phyloP scores from a whole-genome alignment of 2,113 vertebrate genomes.

The Callipepla squamata region DNA sequence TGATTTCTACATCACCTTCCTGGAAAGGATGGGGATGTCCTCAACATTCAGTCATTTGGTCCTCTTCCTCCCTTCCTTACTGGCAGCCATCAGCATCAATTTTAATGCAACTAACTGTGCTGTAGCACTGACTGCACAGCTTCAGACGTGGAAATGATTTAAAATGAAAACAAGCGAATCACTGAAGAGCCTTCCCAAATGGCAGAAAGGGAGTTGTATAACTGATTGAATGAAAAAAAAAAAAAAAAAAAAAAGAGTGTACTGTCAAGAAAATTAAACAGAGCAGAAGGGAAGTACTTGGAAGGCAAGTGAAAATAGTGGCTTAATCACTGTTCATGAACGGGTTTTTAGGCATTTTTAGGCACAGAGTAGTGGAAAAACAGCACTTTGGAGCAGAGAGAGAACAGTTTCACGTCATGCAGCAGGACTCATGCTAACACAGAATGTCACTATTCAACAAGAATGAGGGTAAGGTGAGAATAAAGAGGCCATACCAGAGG shows the following conservation, averaged over 20 bases:
- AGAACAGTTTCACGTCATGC: rapidly evolving
- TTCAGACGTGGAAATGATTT: rapidly evolving
- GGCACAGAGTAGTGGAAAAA: background rate
- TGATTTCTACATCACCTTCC: background rate
- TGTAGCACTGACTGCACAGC: background rate
- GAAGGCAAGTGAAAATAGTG: background rate
- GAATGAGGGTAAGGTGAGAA: background rate
- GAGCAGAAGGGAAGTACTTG: background rate
- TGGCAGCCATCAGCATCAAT: background rate
- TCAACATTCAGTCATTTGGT: background rate
- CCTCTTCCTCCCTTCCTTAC: background rate
- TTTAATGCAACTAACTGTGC: background rate
- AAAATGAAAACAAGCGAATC: background rate
- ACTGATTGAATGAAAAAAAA: background rate
- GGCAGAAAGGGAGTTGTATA: background rate
- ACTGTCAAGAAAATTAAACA: background rate
- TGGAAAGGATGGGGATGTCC: rapidly evolving
- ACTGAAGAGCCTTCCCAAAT: background rate
- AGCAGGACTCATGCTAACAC: background rate
- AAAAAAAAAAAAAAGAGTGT: background rate
- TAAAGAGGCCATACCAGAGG: background rate
- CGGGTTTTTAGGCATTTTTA: background rate
- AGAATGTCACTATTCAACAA: background rate
- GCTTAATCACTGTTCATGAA: background rate
- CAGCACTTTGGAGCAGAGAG: background rate